Evolutionary conservation across 2,113 vertebrate genomes (phyloP).

Genomic region (Catharus bicknelli): DNA sequence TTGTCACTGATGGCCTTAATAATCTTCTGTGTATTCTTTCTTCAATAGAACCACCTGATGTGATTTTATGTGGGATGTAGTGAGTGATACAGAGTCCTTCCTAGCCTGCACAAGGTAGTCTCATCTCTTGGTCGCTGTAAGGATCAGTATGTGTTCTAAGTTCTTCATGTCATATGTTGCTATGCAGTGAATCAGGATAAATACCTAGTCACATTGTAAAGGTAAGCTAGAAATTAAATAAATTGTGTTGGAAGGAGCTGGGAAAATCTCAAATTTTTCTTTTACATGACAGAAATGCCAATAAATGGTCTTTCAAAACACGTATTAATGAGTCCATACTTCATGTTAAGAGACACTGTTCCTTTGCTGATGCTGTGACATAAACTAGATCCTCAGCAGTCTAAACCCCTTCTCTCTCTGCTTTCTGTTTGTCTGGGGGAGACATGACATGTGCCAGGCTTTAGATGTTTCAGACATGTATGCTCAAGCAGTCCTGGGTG

Average conservation of each 20-base stretch:
- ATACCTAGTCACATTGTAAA: background rate
- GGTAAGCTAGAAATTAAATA: background rate
- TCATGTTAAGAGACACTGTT: background rate
- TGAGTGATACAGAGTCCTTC: background rate
- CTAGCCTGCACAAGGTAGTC: background rate
- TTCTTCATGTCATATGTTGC: background rate
- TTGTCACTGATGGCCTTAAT: background rate
- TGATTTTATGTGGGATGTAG: background rate
- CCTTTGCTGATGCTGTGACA: background rate
- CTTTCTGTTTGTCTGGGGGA: background rate
- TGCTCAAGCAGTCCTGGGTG: background rate
- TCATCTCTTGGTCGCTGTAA: background rate
- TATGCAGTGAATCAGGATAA: background rate
- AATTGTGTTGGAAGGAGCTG: background rate
- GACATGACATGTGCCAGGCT: background rate
- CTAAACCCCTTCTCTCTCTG: background rate
- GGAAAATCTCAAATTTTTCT: background rate
- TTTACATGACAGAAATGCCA: background rate
- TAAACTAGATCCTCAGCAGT: background rate
- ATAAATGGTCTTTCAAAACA: background rate
- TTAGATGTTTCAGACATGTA: background rate
- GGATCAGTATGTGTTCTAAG: background rate
- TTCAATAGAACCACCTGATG: fast-evolving
- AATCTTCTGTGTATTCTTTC: background rate
- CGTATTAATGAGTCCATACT: background rate